A percentile compares a stretch with the other conserved stretches of the same genome.
Conservation (phyloP, 2,888 invertebrate species). For the Iselma pallidipennis region DNA sequence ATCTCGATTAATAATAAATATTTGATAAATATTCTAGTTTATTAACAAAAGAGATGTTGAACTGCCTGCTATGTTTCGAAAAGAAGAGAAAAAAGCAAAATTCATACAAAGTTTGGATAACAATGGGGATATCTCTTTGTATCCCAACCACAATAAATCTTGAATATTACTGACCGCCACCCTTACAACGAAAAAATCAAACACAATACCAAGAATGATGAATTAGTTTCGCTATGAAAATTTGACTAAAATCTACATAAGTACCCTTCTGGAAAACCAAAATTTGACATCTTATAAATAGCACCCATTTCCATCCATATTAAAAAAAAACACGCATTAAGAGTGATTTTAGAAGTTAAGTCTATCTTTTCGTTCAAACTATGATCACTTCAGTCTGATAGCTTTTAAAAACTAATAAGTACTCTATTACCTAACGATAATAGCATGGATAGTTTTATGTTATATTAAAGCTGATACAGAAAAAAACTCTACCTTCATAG, state of each 20-base stretch:
- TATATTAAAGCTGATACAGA: neutral
- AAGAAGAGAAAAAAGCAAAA: neutral
- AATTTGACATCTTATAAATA: neutral
- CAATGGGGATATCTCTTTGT: neutral
- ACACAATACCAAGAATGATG: conserved; percentile 3
- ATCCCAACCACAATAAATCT: neutral
- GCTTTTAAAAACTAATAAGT: neutral
- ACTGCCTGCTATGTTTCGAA: neutral
- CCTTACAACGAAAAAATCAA: neutral
- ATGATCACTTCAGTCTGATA: neutral
- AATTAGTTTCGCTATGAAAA: neutral
- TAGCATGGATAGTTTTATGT: neutral
- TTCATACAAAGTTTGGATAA: neutral
- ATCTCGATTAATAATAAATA: no score
- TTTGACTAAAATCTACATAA: neutral
- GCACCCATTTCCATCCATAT: neutral
- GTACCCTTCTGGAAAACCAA: neutral
- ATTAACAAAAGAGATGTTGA: no score
- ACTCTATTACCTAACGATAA: neutral
- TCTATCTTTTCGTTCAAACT: neutral
- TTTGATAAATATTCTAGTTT: no score
- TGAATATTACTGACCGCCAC: conserved; percentile 1
- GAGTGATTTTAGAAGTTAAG: neutral
- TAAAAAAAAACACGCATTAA: neutral
- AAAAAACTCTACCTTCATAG: neutral